Evolutionary conservation across 2,888 invertebrate species (phyloP).

Genomic region (Lasioglossum pauxillum): DNA sequence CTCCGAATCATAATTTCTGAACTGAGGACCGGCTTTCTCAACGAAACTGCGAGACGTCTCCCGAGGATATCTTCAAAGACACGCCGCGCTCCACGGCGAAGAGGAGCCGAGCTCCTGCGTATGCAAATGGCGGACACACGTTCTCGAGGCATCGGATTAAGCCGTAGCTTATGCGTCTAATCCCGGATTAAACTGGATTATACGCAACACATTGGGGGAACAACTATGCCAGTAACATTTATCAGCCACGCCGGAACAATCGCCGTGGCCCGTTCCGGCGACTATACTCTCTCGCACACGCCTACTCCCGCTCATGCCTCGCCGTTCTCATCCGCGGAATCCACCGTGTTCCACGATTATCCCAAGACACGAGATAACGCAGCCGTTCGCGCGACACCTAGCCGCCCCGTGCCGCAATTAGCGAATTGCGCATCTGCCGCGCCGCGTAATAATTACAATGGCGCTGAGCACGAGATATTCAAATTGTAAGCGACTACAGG

Average conservation of each 20-base stretch:
- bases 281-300: neutral
- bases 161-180: constrained; percentile 67
- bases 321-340: constrained; percentile 33
- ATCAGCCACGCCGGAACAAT: constrained; percentile 58
- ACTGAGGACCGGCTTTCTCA: neutral
- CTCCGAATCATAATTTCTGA: neutral
- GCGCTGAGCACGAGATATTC: neutral
- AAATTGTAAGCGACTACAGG: neutral
- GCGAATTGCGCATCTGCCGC: constrained; percentile 8
- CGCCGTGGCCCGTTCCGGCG: constrained; percentile 22
- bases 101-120: constrained; percentile 30
- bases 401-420: neutral
- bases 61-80: constrained; percentile 15
- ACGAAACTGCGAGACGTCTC: constrained; percentile 20
- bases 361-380: constrained; percentile 14
- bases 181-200: constrained; percentile 65
- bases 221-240: constrained; percentile 61
- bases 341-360: constrained; percentile 24
- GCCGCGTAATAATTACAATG: neutral
- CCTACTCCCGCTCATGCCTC: neutral
- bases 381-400: constrained; percentile 1
- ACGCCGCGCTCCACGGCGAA: neutral
- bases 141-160: constrained; percentile 62
- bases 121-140: constrained; percentile 63
- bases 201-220: constrained; percentile 59